phyloP scores from a whole-genome alignment of 2,888 invertebrate genomes.

The Dioctria linearis region DNA sequence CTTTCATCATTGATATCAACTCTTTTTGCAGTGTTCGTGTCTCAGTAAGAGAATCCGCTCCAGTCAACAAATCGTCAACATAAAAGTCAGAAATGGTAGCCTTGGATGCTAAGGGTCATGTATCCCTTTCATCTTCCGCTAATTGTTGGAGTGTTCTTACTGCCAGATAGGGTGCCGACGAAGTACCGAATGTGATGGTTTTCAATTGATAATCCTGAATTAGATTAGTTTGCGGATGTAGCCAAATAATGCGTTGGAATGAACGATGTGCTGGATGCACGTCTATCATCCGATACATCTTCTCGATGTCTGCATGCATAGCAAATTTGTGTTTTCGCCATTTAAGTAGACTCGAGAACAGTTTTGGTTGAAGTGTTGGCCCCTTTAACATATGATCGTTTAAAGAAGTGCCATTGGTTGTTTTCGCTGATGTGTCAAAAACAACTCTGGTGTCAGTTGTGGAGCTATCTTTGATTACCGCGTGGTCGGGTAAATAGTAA shows the following conservation, averaged over 20 bases:
- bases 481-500: background rate
- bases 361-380: background rate
- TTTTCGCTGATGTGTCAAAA: background rate
- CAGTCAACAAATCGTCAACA: slow-evolving; percentile 56
- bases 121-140: slow-evolving; percentile 58
- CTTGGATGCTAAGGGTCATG: slow-evolving; percentile 56
- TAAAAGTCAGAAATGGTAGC: slow-evolving; percentile 57
- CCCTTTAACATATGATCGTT: slow-evolving; percentile 1
- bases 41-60: slow-evolving; percentile 31
- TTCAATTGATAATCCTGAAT: slow-evolving; percentile 55
- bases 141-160: slow-evolving; percentile 57
- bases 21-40: slow-evolving; percentile 37
- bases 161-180: slow-evolving; percentile 59
- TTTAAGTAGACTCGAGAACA: background rate
- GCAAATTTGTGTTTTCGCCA: background rate
- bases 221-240: background rate
- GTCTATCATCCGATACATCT: slow-evolving; percentile 19
- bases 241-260: slow-evolving; percentile 15
- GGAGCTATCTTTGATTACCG: background rate
- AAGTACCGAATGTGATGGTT: slow-evolving; percentile 59
- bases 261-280: slow-evolving; percentile 9
- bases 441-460: background rate
- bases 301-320: slow-evolving; percentile 11
- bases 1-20: background rate
- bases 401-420: background rate